These are phyloP conservation scores for Paralvinella palmiformis DNA, from an alignment of 1,140 invertebrate genomes.

Conservation along the genomic window DNA sequence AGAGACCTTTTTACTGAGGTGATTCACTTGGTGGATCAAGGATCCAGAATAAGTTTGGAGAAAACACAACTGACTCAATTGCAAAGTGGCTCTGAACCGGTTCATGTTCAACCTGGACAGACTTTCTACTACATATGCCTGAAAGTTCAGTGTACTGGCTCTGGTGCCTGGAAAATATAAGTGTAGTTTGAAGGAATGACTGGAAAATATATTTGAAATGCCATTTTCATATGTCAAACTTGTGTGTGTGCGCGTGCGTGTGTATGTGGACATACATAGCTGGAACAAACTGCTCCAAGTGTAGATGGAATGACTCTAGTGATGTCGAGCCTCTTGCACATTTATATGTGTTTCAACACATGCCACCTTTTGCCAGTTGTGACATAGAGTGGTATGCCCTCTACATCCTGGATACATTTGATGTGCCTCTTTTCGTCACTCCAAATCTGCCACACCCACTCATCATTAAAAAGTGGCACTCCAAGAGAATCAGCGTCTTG, in stretches of 20 bases:
- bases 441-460: conserved; percentile 23
- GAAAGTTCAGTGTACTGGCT: conserved; percentile 25
- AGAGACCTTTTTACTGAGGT: too few relatives aligned
- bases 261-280: conserved; percentile 15
- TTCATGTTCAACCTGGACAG: conserved; percentile 24
- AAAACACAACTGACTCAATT: too few relatives aligned
- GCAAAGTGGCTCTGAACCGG: conserved; percentile 12
- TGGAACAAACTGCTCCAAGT: conserved; percentile 25
- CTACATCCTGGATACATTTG: conserved; percentile 28
- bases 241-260: too few relatives aligned
- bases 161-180: conserved; percentile 19
- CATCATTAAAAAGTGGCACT: conserved; percentile 24
- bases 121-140: conserved; percentile 26
- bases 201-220: background rate
- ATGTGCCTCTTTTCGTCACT: conserved; percentile 23
- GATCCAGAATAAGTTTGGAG: too few relatives aligned
- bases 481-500: conserved; percentile 25
- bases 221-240: too few relatives aligned
- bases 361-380: conserved; percentile 20
- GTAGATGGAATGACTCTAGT: conserved; percentile 26
- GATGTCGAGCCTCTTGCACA: conserved; percentile 25
- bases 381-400: conserved; percentile 24
- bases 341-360: conserved; percentile 5
- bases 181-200: background rate
- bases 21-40: too few relatives aligned